These are phyloP conservation scores for Sphaerodactylus townsendi DNA, from an alignment of 2,113 vertebrate species.

Conservation along the genomic window DNA sequence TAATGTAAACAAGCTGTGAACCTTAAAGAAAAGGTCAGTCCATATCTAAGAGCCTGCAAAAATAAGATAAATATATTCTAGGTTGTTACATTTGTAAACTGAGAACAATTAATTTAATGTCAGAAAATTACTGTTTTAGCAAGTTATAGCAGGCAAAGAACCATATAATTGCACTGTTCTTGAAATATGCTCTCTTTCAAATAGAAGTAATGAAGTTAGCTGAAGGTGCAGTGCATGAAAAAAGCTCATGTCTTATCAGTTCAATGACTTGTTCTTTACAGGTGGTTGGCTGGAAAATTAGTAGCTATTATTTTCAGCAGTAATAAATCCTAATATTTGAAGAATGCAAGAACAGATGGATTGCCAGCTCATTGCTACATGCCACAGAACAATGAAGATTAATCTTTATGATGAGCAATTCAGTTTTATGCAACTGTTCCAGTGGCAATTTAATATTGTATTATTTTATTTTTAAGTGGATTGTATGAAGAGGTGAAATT, in stretches of 20 bases:
- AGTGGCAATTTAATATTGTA: constrained; percentile 35
- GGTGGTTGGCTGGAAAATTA: constrained; percentile 64
- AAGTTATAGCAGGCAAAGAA: constrained; percentile 48
- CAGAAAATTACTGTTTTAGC: constrained; percentile 56
- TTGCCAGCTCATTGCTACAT: constrained; percentile 60
- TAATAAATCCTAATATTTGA: constrained; percentile 71
- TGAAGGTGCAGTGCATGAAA: constrained; percentile 36
- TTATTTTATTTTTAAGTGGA: constrained; percentile 24
- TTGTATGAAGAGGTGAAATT: background rate
- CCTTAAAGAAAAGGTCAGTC: background rate
- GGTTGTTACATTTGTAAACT: constrained; percentile 42
- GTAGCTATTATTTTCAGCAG: constrained; percentile 50
- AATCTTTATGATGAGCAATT: constrained; percentile 60
- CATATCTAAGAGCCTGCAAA: constrained; percentile 25
- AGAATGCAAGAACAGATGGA: constrained; percentile 57
- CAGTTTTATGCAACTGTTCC: constrained; percentile 24
- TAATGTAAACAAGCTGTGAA: background rate
- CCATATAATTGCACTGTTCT: constrained; percentile 51
- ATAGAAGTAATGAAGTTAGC: constrained; percentile 51
- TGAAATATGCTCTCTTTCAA: constrained; percentile 62
- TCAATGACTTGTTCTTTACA: constrained; percentile 64
- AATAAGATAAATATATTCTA: constrained; percentile 24
- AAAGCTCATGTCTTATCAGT: constrained; percentile 35
- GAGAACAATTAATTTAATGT: constrained; percentile 58
- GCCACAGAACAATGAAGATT: constrained; percentile 58